Evolutionary conservation across 2,113 vertebrate species (phyloP).

Genomic region (Hydrolagus affinis): DNA sequence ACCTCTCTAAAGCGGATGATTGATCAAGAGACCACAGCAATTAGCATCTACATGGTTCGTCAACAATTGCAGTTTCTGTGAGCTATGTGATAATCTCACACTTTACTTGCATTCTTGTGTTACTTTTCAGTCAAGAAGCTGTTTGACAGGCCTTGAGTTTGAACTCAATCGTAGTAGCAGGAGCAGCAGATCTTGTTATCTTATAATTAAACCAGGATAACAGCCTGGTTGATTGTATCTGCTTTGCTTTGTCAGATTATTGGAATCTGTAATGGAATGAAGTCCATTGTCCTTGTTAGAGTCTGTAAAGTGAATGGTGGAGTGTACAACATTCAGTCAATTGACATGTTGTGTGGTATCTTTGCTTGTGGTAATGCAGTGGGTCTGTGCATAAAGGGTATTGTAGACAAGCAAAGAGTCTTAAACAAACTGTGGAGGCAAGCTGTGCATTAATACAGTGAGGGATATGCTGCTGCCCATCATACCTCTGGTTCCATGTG

Average conservation of each 20-base stretch:
- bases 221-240: not conserved
- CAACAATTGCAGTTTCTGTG: too few relatives aligned
- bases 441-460: not conserved
- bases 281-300: not conserved
- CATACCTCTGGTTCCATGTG: not conserved
- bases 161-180: not conserved
- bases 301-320: not conserved
- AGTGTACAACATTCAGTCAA: not conserved
- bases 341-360: not conserved
- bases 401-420: not conserved
- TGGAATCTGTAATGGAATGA: not conserved
- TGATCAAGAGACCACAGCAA: too few relatives aligned
- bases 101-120: not conserved
- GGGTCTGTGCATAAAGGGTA: not conserved
- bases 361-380: not conserved
- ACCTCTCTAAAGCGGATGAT: too few relatives aligned
- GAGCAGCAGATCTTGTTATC: not conserved
- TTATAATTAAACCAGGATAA: not conserved
- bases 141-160: not conserved
- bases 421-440: not conserved
- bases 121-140: not conserved
- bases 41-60: too few relatives aligned
- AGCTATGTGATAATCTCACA: too few relatives aligned
- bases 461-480: not conserved
- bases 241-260: not conserved